Percentiles rank a stretch among this genome's conserved stretches.
Conservation (phyloP, 2,113 vertebrate genomes). For the Pimephales promelas region DNA sequence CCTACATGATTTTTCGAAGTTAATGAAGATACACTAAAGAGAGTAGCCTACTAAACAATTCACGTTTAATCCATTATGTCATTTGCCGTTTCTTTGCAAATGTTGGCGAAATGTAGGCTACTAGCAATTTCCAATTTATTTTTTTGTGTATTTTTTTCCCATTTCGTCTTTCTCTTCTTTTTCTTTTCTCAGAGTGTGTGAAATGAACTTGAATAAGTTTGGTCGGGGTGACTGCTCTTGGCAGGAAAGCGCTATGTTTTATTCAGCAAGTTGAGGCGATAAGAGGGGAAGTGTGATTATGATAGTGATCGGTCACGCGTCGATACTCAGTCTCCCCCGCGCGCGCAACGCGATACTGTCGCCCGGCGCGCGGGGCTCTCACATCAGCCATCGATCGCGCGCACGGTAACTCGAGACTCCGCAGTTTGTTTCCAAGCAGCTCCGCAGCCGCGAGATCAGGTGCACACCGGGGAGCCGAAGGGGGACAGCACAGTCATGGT, state of each 20-base stretch:
- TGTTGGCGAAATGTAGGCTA: background rate
- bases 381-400: conserved; percentile 63
- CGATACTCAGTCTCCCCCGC: conserved; percentile 64
- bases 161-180: background rate
- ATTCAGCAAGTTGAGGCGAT: conserved; percentile 72
- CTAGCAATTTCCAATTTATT: background rate
- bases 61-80: too few species aligned
- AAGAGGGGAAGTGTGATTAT: conserved; percentile 79
- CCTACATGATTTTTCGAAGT: too few species aligned
- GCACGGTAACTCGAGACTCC: conserved; percentile 64
- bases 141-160: too few species aligned
- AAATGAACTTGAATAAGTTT: conserved; percentile 58
- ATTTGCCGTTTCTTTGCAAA: too few species aligned
- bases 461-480: conserved; percentile 32
- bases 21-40: too few species aligned
- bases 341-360: conserved; percentile 70
- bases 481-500: conserved; percentile 38
- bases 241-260: conserved; percentile 76
- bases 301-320: conserved; percentile 75
- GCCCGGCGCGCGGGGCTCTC: conserved; percentile 37
- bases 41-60: too few species aligned
- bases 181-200: conserved; percentile 44
- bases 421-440: conserved; percentile 75
- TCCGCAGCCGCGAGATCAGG: conserved; percentile 57
- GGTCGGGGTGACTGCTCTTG: conserved; percentile 54